phyloP scores from a whole-genome alignment of 1,140 invertebrate genomes.

The Lepidurus packardi region DNA sequence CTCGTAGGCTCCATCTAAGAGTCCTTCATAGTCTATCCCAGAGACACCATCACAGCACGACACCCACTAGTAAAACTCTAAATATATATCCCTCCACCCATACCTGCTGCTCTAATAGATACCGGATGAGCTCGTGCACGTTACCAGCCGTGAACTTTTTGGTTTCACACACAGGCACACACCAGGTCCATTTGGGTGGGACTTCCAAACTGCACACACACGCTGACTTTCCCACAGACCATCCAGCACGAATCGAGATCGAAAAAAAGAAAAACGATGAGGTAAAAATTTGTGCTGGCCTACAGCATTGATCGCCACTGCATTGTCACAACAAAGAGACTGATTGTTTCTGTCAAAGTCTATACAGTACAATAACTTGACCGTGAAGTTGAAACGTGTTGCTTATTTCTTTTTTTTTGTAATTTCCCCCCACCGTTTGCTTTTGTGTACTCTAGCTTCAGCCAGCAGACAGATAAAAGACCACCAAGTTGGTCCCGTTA shows the following conservation, averaged over 20 bases:
- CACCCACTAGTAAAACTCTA: not conserved
- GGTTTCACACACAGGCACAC: too few relatives aligned
- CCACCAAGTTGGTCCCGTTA: slow-evolving; percentile 20
- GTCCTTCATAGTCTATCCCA: not conserved
- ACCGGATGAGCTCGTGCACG: too few relatives aligned
- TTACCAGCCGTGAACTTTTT: too few relatives aligned
- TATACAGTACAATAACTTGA: not conserved
- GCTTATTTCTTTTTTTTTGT: not conserved
- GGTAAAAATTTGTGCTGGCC: not conserved
- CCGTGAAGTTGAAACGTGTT: not conserved
- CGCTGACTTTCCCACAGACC: not conserved
- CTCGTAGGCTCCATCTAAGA: not conserved
- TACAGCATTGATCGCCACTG: not conserved
- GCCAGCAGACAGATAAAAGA: slow-evolving; percentile 14
- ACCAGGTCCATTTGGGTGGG: too few relatives aligned
- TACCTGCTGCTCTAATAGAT: too few relatives aligned
- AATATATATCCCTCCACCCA: too few relatives aligned
- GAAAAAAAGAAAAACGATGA: not conserved
- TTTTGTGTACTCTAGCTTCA: not conserved
- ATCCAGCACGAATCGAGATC: not conserved
- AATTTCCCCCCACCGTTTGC: too few relatives aligned
- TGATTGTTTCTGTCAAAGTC: slow-evolving; percentile 15
- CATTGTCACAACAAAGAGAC: not conserved
- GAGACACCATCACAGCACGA: not conserved
- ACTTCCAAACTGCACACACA: too few relatives aligned